These are phyloP conservation scores for Clarias magur DNA, from an alignment of 2,113 vertebrate species.

Conservation along the genomic window DNA sequence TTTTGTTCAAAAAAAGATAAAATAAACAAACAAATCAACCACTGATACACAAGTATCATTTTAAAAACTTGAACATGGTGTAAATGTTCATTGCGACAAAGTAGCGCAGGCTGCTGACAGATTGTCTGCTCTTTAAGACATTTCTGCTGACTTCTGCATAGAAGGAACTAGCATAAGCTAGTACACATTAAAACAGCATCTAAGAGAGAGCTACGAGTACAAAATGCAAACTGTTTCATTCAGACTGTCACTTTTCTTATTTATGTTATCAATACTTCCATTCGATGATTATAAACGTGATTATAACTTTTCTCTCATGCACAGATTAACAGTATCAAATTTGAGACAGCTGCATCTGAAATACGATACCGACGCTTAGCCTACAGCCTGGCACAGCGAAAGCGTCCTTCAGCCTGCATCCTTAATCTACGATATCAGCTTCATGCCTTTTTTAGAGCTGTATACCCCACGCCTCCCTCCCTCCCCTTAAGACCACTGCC, in stretches of 20 bases:
- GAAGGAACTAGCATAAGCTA: not conserved
- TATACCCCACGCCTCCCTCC: too few species aligned
- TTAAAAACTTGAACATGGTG: conserved; percentile 15
- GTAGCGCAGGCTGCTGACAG: conserved; percentile 12
- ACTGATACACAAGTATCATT: conserved; percentile 55
- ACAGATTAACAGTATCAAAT: conserved; percentile 11
- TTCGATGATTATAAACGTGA: not conserved
- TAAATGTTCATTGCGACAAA: conserved; percentile 38
- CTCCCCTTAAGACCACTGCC: not conserved
- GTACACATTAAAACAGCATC: not conserved
- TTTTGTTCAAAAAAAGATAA: not conserved
- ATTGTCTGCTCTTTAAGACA: conserved; percentile 40
- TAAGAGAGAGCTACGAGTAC: not conserved
- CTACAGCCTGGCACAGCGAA: not conserved
- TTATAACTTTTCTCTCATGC: not conserved
- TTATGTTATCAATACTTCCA: not conserved
- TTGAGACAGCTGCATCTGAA: conserved; percentile 26
- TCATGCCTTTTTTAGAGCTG: not conserved
- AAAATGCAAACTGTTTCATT: not conserved
- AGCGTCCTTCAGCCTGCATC: not conserved
- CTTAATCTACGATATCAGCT: not conserved
- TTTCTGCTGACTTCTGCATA: conserved; percentile 38
- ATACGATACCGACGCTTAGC: conserved; percentile 4
- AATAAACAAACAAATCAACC: conserved; percentile 5
- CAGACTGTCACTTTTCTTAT: not conserved